These are phyloP conservation scores for Mallotus villosus DNA, from an alignment of 2,797 vertebrate genomes.

Conservation along the genomic window DNA sequence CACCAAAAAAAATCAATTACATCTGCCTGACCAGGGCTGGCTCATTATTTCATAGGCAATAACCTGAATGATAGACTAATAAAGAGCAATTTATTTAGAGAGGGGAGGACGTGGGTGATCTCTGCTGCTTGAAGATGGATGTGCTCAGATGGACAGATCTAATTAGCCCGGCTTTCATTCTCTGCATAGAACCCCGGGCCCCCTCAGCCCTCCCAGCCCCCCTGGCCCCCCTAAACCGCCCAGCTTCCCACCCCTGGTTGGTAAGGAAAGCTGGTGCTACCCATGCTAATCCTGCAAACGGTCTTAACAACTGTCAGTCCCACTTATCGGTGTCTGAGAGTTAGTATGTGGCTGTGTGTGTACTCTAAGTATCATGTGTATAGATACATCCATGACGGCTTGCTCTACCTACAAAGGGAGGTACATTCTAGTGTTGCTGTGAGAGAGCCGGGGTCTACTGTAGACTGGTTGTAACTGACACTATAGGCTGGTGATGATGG, in stretches of 20 bases:
- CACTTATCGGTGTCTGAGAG: neutral
- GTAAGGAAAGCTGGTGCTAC: conserved; percentile 23
- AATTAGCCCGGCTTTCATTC: conserved; percentile 61
- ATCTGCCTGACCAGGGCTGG: conserved; percentile 68
- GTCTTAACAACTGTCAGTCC: conserved; percentile 55
- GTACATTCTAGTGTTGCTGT: too few species aligned
- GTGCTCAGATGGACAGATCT: conserved; percentile 72
- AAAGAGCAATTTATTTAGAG: conserved; percentile 80
- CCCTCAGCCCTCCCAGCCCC: conserved; percentile 30
- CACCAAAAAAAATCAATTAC: conserved; percentile 67
- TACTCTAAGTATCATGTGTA: neutral
- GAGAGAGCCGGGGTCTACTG: too few species aligned
- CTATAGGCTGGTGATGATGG: too few species aligned
- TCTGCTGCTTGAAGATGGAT: conserved; percentile 62
- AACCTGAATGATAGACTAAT: conserved; percentile 78
- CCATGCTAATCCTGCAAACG: conserved; percentile 48
- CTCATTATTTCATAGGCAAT: conserved; percentile 77
- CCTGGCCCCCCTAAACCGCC: conserved; percentile 19
- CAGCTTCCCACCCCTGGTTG: conserved; percentile 1
- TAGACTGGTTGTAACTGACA: too few species aligned
- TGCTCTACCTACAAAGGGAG: too few species aligned
- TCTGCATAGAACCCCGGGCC: conserved; percentile 13
- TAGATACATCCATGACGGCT: neutral
- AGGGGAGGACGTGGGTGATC: conserved; percentile 39
- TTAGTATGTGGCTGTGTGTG: neutral